Conservation (phyloP, 2,888 invertebrate species). For the Hydriomena furcata region DNA sequence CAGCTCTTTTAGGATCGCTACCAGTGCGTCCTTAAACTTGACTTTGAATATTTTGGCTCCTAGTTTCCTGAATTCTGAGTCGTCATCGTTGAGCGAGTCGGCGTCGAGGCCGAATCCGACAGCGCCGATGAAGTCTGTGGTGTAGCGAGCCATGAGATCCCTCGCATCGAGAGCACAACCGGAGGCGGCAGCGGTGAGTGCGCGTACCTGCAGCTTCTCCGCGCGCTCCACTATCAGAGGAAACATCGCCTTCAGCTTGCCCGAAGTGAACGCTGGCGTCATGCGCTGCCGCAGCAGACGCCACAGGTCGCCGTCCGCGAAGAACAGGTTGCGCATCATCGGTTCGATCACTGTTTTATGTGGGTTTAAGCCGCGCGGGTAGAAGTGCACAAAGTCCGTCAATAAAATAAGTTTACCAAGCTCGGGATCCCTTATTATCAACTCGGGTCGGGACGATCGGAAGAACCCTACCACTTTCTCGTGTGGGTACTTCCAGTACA, state of each 20-base stretch:
- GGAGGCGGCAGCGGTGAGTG: slow-evolving; percentile 40
- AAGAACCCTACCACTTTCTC: slow-evolving; percentile 58
- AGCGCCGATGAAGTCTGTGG: slow-evolving; percentile 64
- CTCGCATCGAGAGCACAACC: slow-evolving; percentile 50
- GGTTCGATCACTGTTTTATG: slow-evolving; percentile 47
- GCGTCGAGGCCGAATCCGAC: slow-evolving; percentile 63
- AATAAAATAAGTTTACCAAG: slow-evolving; percentile 53
- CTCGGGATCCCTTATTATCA: slow-evolving; percentile 59
- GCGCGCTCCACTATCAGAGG: slow-evolving; percentile 60
- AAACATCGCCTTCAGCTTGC: slow-evolving; percentile 66
- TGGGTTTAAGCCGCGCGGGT: slow-evolving; percentile 51
- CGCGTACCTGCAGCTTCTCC: slow-evolving; percentile 49
- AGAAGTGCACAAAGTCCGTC: slow-evolving; percentile 58
- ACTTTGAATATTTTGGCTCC: slow-evolving; percentile 53
- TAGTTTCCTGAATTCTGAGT: slow-evolving; percentile 57
- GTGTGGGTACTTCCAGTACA: slow-evolving; percentile 55
- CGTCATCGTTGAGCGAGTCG: slow-evolving; percentile 55
- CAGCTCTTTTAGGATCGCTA: slow-evolving; percentile 48
- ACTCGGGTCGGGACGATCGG: slow-evolving; percentile 47
- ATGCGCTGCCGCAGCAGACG: slow-evolving; percentile 61
- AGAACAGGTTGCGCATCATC: slow-evolving; percentile 57
- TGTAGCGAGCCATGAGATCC: slow-evolving; percentile 65
- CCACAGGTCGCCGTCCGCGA: slow-evolving; percentile 65
- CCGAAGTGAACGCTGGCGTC: slow-evolving; percentile 64
- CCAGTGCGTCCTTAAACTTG: slow-evolving; percentile 35